Evolutionary conservation across 1,140 invertebrate genomes (phyloP), one percentile per base, ranked within the genome.

Genomic region (Pemphigus obesinymphae): DNA sequence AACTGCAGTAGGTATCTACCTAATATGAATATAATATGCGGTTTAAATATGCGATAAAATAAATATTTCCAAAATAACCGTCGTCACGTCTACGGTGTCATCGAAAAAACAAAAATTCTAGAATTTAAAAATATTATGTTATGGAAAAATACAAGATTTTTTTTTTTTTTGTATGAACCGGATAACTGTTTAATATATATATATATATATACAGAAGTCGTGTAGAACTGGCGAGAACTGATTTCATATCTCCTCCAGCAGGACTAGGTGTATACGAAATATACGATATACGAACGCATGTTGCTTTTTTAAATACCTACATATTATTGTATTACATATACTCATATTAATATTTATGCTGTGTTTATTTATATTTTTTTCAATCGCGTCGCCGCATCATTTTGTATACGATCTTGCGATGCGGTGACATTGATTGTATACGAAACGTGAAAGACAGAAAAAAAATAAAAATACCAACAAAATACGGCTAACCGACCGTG

Each of bases 401-500:
- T 40, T n/a, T n/a, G n/a, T n/a, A n/a, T n/a, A n/a, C n/a, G n/a
- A n/a, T n/a, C n/a, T n/a, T n/a, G n/a, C 75, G 50, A 43, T 45
- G 13, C 23, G 15, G 13, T 45, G 55, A 61, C 76, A 45, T 31
- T 63, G 76, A 61, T 80, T 45, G n/a, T 78, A 58, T 17, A 61
- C 37, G 70, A 29, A 50, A 61, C 34, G 23, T 23, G 34, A 58
- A 15, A 15, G 73, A 78, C 50, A 23, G 29, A 50, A 50, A 10
- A 73, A 73, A 37, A 66, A 61, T 40, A 29, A 76, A 55, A 61
- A 61, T 26, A 58, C 50, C n/a, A 13, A 29, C 2, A 20, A 40
- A 48, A 7, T 2, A 45, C 23, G 37, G 8, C 55, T 63, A 80
- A 80, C 76, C 55, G 76, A 80, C 76, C 76, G 76, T 80, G 23